A percentile compares a stretch with the other conserved stretches of the same genome.
Conservation (phyloP, 2,113 vertebrate genomes). For the Oriolus oriolus region DNA sequence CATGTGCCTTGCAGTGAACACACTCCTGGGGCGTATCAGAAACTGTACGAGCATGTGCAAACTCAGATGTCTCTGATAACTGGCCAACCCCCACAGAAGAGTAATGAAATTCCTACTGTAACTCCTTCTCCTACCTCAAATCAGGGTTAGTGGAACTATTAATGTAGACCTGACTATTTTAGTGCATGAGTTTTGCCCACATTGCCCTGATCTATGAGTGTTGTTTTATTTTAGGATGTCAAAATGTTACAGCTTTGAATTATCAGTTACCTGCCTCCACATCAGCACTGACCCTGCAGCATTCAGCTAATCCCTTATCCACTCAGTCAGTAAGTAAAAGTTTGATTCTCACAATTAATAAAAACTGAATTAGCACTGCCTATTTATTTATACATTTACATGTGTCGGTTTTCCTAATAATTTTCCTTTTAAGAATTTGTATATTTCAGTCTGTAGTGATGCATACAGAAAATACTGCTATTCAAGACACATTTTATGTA, state of each 20-base stretch:
- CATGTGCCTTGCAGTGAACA: constrained; percentile 44
- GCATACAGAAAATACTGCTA: not conserved
- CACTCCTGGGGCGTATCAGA: constrained; percentile 59
- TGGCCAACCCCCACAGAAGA: constrained; percentile 15
- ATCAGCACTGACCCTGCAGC: constrained; percentile 41
- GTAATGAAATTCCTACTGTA: not conserved
- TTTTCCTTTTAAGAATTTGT: not conserved
- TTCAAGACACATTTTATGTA: not conserved
- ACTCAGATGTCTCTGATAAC: constrained; percentile 74
- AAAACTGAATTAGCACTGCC: not conserved
- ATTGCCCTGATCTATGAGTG: not conserved
- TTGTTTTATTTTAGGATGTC: constrained; percentile 49
- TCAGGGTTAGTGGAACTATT: constrained; percentile 51
- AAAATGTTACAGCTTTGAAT: constrained; percentile 43
- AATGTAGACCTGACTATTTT: not conserved
- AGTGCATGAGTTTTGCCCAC: not conserved
- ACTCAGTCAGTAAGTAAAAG: constrained; percentile 69
- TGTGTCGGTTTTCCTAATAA: not conserved
- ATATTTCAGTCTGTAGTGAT: not conserved
- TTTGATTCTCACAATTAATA: not conserved
- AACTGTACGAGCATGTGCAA: constrained; percentile 66
- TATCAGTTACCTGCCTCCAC: constrained; percentile 33
- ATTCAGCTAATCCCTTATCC: constrained; percentile 1
- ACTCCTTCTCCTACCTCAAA: constrained; percentile 10
- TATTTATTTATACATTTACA: not conserved